Evolutionary conservation across 2,113 vertebrate species (phyloP), one percentile per base, ranked within the genome.

Genomic region (Boleophthalmus pectinirostris): DNA sequence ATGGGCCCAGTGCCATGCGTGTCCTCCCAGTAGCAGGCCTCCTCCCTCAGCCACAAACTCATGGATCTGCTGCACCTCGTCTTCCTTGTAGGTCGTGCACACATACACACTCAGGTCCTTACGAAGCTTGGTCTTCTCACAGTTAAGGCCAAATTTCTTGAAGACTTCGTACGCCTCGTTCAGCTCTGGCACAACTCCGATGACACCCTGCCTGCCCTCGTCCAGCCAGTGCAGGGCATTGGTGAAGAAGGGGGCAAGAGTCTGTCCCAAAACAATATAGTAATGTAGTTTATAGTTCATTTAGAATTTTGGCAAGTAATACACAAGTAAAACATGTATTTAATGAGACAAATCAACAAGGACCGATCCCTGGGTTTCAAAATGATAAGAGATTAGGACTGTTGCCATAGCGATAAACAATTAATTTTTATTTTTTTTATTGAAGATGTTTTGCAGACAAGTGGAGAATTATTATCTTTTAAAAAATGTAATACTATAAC

Each of bases 21-120:
- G 95, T 14, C 95, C 95, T 14, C 93, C 95, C 0, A 94, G 92
- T 61, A 96, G 82, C 72, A 96, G 87, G 4, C 95, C 95, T 13
- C 94, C 93, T 1, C 95, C 94, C 82, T 95, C 95, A 0, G 93
- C 93, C 35, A 96, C 95, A 82, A 95, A 94, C 10, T 93, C 67
- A 29, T 84, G 91, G 12, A 95, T 90, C 35, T 90, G 70, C 33
- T 80, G 24, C 0, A 74, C 70, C 1, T 91, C 54, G 16, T 68
- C n/a, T n/a, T n/a, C 64, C 2, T 69, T 74, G 56, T 92, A 90
- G 0, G 87, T 77, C 0, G 12, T 68, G 5, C 80, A 77, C 29
- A 85, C 83, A 64, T 74, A 82, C 0, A 90, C 85, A 1, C 77
- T 82, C 29, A 85, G 72, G 66, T 77, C 79, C 9, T 81, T 38